Evolutionary conservation across 2,113 vertebrate species (phyloP).

Genomic region (Arenaria interpres): DNA sequence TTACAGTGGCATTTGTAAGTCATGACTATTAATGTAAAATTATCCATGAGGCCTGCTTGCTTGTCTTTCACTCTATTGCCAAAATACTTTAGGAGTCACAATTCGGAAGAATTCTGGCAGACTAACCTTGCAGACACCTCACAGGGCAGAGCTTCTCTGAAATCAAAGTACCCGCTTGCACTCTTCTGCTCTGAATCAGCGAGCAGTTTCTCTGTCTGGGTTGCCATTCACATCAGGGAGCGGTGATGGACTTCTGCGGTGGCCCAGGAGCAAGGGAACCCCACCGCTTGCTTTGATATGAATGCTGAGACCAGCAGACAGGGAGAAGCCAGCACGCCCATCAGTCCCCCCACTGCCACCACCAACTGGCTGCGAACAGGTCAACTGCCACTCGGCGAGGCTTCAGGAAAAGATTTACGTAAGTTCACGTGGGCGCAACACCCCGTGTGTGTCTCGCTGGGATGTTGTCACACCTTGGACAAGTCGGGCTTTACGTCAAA

Average conservation of each 20-base stretch:
- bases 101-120: constrained; percentile 2
- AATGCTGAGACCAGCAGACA: constrained; percentile 22
- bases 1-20: constrained; percentile 21
- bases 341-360: background rate
- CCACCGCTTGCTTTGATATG: background rate
- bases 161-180: constrained; percentile 23
- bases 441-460: fast-evolving
- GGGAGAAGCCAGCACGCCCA: background rate
- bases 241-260: constrained; percentile 29
- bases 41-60: background rate
- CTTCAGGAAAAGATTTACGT: background rate
- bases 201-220: background rate
- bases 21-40: constrained; percentile 51
- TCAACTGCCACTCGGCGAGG: background rate
- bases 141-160: background rate
- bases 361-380: background rate
- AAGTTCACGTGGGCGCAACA: background rate
- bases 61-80: constrained; percentile 7
- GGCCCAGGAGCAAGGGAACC: constrained; percentile 25
- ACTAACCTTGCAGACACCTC: background rate
- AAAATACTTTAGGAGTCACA: constrained; percentile 14
- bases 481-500: background rate
- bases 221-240: constrained; percentile 36
- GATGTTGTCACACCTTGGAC: background rate
- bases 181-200: constrained; percentile 26